Percentiles rank a stretch among this genome's conserved stretches.
Conservation (phyloP, 1,140 invertebrate species). For the Euwallacea fornicatus region DNA sequence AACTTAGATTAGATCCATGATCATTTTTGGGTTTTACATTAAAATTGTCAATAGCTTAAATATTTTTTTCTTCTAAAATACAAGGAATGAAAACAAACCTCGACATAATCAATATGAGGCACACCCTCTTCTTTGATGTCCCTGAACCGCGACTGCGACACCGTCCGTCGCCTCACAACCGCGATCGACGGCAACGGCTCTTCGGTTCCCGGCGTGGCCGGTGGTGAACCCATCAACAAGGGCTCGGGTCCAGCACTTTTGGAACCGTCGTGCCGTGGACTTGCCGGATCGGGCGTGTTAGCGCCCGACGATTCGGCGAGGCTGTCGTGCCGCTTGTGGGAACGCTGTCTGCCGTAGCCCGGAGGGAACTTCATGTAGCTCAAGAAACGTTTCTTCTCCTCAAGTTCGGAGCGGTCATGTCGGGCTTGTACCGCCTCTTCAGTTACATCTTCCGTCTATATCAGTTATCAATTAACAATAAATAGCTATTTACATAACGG, state of each 20-base stretch:
- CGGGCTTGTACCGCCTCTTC: slow-evolving; percentile 69
- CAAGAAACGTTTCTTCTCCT: slow-evolving; percentile 78
- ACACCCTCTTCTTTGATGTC: slow-evolving; percentile 48
- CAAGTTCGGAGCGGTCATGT: slow-evolving; percentile 74
- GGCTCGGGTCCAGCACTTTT: slow-evolving; percentile 31
- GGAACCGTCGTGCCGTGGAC: slow-evolving; percentile 53
- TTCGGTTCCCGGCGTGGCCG: slow-evolving; percentile 57
- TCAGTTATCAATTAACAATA: slow-evolving; percentile 6
- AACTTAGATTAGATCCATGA: too few species aligned
- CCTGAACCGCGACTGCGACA: slow-evolving; percentile 55
- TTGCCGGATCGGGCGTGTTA: slow-evolving; percentile 68
- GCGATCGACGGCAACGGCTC: slow-evolving; percentile 51
- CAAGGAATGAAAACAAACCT: slow-evolving; percentile 19
- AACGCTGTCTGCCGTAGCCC: slow-evolving; percentile 60
- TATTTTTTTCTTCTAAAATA: not conserved
- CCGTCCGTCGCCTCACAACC: slow-evolving; percentile 57
- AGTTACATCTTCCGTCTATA: slow-evolving; percentile 74
- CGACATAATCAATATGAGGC: slow-evolving; percentile 23
- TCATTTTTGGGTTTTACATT: too few species aligned
- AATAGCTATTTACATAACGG: not conserved
- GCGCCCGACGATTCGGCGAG: slow-evolving; percentile 70
- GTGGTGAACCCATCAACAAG: slow-evolving; percentile 59
- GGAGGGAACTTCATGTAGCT: slow-evolving; percentile 69
- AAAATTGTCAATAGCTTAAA: too few species aligned
- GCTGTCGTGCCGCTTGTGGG: slow-evolving; percentile 66